Evolutionary conservation across 2,797 vertebrate genomes (phyloP).

Genomic region (Pseudomugil gertrudae): DNA sequence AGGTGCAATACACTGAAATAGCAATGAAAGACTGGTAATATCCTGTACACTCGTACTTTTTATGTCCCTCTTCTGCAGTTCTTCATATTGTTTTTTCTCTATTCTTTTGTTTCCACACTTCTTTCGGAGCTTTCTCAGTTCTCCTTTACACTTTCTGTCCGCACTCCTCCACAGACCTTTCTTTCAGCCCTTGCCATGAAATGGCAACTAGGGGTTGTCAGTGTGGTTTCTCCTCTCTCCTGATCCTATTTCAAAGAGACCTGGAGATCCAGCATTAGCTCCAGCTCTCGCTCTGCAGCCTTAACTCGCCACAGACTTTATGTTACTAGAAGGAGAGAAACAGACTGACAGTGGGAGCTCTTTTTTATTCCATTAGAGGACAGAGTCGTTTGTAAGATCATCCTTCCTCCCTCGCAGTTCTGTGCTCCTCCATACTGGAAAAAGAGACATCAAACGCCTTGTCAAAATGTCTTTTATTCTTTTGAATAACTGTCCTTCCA

Average conservation of each 20-base stretch:
- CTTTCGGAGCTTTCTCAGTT: conserved; percentile 40
- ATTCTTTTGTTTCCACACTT: conserved; percentile 30
- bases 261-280: conserved; percentile 78
- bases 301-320: conserved; percentile 72
- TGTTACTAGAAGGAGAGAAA: conserved; percentile 63
- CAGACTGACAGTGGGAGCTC: conserved; percentile 55
- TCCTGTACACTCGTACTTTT: conserved; percentile 31
- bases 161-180: conserved; percentile 55
- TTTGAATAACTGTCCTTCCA: conserved; percentile 60
- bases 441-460: conserved; percentile 60
- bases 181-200: conserved; percentile 74
- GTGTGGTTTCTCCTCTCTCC: conserved; percentile 77
- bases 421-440: conserved; percentile 34
- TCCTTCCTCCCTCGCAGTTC: conserved; percentile 50
- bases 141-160: conserved; percentile 34
- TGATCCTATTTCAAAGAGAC: conserved; percentile 84
- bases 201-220: conserved; percentile 78
- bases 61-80: conserved; percentile 23
- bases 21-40: conserved; percentile 51
- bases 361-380: conserved; percentile 76
- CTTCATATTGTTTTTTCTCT: conserved; percentile 25
- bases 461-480: conserved; percentile 69
- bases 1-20: conserved; percentile 60
- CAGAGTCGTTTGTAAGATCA: conserved; percentile 74
- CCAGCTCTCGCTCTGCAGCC: conserved; percentile 68